Conservation (phyloP, 2,888 invertebrate species). For the Trilocha varians region DNA sequence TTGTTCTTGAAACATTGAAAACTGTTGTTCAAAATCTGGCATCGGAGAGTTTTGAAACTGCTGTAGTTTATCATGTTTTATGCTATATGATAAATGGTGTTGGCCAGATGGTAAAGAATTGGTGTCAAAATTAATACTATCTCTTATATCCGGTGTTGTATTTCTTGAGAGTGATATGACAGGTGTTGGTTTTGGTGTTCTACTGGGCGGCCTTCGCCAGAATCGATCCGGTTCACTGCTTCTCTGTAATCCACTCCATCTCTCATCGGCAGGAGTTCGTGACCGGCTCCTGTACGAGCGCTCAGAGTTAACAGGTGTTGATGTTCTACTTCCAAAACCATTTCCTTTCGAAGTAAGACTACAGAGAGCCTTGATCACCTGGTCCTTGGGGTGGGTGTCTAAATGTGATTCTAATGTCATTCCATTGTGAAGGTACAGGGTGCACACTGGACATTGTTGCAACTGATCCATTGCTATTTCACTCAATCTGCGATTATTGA, state of each 20-base stretch:
- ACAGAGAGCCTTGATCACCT: slow-evolving; percentile 86
- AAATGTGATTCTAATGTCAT: slow-evolving; percentile 86
- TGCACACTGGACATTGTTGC: slow-evolving; percentile 87
- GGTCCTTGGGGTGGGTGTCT: slow-evolving; percentile 90
- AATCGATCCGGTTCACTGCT: slow-evolving; percentile 50
- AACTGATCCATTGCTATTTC: slow-evolving; percentile 56
- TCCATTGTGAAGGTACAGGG: slow-evolving; percentile 85
- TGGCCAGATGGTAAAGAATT: slow-evolving; percentile 28
- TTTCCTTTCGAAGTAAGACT: slow-evolving; percentile 57
- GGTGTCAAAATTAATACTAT: slow-evolving; percentile 46
- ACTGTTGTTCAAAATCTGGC: slow-evolving; percentile 47
- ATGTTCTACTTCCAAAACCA: slow-evolving; percentile 51
- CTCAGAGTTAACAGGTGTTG: slow-evolving; percentile 53
- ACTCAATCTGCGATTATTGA: slow-evolving; percentile 10
- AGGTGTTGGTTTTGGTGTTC: slow-evolving; percentile 39
- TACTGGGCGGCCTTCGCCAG: slow-evolving; percentile 56
- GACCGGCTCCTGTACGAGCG: slow-evolving; percentile 57
- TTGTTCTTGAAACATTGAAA: slow-evolving; percentile 47
- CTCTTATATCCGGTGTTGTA: slow-evolving; percentile 46
- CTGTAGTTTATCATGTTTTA: slow-evolving; percentile 49
- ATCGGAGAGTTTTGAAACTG: slow-evolving; percentile 34
- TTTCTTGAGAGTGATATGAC: slow-evolving; percentile 37
- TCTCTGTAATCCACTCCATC: slow-evolving; percentile 31
- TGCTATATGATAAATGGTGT: slow-evolving; percentile 32
- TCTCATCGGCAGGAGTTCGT: slow-evolving; percentile 53